Evolutionary conservation across 2,888 invertebrate species (phyloP).

Genomic region (Polietes domitor): DNA sequence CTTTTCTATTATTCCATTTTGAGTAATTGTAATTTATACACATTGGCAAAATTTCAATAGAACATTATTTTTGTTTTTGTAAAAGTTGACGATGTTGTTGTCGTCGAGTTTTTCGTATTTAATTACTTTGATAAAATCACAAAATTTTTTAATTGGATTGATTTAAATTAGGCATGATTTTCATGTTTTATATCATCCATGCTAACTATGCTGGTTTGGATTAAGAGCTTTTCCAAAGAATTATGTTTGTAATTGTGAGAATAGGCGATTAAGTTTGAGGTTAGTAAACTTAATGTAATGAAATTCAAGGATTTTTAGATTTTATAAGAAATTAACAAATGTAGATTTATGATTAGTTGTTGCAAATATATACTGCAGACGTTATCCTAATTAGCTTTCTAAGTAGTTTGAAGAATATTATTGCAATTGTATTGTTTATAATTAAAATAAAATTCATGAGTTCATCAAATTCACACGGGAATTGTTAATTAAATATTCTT

Average conservation of each 20-base stretch:
- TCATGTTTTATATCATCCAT: not conserved
- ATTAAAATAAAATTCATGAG: too few relatives aligned
- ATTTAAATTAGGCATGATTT: slow-evolving; percentile 27
- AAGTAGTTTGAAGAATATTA: too few relatives aligned
- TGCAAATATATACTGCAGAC: too few relatives aligned
- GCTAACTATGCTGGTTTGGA: not conserved
- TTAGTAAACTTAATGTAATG: too few relatives aligned
- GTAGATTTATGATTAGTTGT: too few relatives aligned
- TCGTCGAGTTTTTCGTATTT: slow-evolving; percentile 42
- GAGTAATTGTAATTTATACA: slow-evolving; percentile 35
- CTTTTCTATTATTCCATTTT: slow-evolving; percentile 32
- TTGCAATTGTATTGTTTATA: too few relatives aligned
- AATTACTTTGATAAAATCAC: slow-evolving; percentile 61
- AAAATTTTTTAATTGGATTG: slow-evolving; percentile 37
- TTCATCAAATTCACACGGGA: too few relatives aligned
- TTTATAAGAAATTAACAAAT: too few relatives aligned
- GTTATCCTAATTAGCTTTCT: too few relatives aligned
- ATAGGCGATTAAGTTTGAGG: too few relatives aligned
- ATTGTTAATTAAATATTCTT: too few relatives aligned
- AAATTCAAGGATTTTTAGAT: too few relatives aligned
- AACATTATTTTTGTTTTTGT: not conserved
- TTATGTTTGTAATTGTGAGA: not conserved
- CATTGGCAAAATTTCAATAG: slow-evolving; percentile 14
- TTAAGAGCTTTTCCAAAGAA: not conserved
- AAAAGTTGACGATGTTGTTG: not conserved